Percentiles rank a stretch among this genome's conserved stretches.
Evolutionary conservation across 2,888 invertebrate species (phyloP).

Genomic region (Pediacus dermestoides): DNA sequence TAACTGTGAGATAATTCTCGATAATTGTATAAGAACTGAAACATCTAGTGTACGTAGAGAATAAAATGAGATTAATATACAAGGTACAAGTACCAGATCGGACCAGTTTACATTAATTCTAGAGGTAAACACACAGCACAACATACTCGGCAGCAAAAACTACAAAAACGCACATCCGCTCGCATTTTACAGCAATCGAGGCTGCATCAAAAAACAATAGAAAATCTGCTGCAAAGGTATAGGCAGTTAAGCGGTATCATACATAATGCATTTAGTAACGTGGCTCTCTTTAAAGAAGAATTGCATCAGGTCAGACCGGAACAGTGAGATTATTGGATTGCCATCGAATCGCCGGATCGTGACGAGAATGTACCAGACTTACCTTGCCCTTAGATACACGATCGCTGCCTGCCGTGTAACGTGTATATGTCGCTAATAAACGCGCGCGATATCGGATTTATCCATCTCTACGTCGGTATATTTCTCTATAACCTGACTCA

Average conservation of each 20-base stretch:
- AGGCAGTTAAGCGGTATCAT: slow-evolving; percentile 34
- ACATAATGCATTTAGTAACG: slow-evolving; percentile 40
- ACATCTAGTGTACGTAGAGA: too few relatives aligned
- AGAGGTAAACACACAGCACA: slow-evolving; percentile 34
- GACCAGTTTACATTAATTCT: slow-evolving; percentile 35
- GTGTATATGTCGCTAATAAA: slow-evolving; percentile 17
- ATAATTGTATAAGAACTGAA: too few relatives aligned
- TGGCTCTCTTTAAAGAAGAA: slow-evolving; percentile 42
- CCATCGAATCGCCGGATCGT: slow-evolving; percentile 45
- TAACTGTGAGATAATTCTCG: too few relatives aligned
- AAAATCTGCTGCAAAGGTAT: slow-evolving; percentile 42
- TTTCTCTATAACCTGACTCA: slow-evolving; percentile 11
- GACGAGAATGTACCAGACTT: slow-evolving; percentile 43
- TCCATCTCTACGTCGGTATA: slow-evolving; percentile 18
- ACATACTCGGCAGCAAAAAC: slow-evolving; percentile 25
- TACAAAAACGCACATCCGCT: slow-evolving; percentile 40
- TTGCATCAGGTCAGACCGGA: slow-evolving; percentile 47
- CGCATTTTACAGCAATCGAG: slow-evolving; percentile 34
- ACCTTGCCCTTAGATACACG: slow-evolving; percentile 42
- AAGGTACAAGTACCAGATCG: slow-evolving; percentile 18
- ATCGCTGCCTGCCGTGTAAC: slow-evolving; percentile 10
- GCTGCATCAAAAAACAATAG: slow-evolving; percentile 44
- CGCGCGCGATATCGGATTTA: slow-evolving; percentile 21
- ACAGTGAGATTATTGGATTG: slow-evolving; percentile 53
- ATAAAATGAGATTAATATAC: slow-evolving; percentile 15